phyloP scores from a whole-genome alignment of 2,888 invertebrate species.

The Therioaphis trifolii region DNA sequence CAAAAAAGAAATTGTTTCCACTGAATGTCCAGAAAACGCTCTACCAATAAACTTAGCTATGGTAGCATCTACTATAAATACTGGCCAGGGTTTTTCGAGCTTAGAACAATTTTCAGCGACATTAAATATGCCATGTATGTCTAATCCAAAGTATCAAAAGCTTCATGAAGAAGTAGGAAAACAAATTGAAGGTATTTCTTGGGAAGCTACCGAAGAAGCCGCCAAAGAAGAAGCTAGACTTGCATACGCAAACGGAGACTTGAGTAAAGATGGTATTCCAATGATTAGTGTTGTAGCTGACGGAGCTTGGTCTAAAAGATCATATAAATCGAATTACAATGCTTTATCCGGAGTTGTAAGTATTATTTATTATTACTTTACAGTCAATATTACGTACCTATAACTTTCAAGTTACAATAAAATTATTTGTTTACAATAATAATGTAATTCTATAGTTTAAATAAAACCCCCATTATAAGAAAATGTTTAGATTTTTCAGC shows the following conservation, averaged over 20 bases:
- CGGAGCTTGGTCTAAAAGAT: background rate
- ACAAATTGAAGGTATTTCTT: slow-evolving; percentile 11
- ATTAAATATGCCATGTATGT: slow-evolving; percentile 20
- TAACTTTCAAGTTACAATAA: too few species aligned
- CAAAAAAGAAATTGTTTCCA: background rate
- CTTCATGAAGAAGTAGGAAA: slow-evolving; percentile 13
- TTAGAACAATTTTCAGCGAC: background rate
- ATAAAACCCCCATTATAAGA: too few species aligned
- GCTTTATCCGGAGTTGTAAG: slow-evolving; percentile 18
- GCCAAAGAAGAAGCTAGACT: background rate
- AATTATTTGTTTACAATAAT: too few species aligned
- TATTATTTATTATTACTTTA: background rate
- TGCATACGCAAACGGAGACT: background rate
- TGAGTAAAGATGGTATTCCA: background rate
- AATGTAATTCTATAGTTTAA: too few species aligned
- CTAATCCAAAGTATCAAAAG: slow-evolving; percentile 7
- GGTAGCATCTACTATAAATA: slow-evolving; percentile 1
- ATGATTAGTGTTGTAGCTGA: background rate
- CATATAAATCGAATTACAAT: background rate
- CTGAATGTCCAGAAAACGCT: background rate
- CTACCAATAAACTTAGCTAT: background rate
- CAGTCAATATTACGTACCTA: too few species aligned
- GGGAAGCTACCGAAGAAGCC: background rate
- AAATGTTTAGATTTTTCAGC: too few species aligned
- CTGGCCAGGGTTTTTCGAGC: background rate